Conservation (phyloP, 92 coral and sea anemone species). For the Bergia puertoricense region DNA sequence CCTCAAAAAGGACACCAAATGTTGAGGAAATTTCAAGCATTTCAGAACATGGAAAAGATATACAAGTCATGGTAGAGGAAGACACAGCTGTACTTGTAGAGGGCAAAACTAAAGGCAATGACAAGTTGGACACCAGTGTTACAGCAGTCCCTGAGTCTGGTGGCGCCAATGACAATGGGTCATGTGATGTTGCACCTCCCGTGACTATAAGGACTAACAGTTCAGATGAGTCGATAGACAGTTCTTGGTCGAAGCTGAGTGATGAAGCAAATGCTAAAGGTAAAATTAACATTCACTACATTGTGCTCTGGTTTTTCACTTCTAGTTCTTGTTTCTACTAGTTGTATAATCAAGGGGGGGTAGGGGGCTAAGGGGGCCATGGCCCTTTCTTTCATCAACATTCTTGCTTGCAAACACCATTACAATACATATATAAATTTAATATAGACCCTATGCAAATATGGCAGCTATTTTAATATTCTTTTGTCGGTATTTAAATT, state of each 20-base stretch:
- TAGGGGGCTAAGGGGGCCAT: no score
- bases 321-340: neutral
- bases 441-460: no score
- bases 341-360: no score
- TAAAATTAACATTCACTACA: neutral
- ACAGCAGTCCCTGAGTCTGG: neutral
- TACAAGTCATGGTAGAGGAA: neutral
- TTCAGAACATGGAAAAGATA: neutral
- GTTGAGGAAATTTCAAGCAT: neutral
- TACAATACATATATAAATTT: no score
- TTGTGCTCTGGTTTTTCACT: neutral
- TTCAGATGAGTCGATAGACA: conserved; percentile 75
- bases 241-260: conserved; percentile 89
- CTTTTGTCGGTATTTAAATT: no score
- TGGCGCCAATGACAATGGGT: neutral
- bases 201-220: conserved; percentile 46
- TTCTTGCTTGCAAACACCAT: no score
- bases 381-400: no score
- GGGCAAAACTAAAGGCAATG: neutral
- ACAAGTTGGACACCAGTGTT: conserved; percentile 3
- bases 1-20: neutral
- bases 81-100: conserved; percentile 1
- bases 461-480: no score
- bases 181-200: conserved; percentile 30
- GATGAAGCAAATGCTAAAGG: conserved; percentile 63